Percentiles rank a stretch among this genome's conserved stretches.
Conservation (phyloP, 2,113 vertebrate species). For the Gallinago paraguaiae region DNA sequence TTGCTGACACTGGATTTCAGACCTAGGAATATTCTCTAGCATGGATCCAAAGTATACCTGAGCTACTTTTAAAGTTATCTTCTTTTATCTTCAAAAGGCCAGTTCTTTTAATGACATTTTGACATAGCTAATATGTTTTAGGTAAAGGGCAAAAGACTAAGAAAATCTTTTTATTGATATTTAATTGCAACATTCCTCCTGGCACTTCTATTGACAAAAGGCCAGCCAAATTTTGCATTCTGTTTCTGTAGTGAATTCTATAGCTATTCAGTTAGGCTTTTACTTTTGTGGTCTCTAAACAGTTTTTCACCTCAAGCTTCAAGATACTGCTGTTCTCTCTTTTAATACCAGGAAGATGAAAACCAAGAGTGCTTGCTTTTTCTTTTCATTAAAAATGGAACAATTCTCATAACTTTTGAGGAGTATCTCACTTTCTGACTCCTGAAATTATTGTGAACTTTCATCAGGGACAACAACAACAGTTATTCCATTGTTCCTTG, state of each 20-base stretch:
- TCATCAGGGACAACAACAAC: background rate
- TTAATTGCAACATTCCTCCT: background rate
- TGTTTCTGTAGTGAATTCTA: background rate
- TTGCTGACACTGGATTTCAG: background rate
- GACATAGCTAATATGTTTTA: background rate
- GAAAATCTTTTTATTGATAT: background rate
- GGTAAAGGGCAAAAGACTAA: background rate
- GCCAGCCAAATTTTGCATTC: background rate
- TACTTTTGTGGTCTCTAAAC: background rate
- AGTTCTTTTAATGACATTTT: background rate
- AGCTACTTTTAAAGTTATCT: background rate
- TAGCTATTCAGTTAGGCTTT: background rate
- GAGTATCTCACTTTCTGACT: background rate
- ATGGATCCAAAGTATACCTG: background rate
- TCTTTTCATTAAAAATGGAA: background rate
- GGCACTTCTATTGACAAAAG: background rate
- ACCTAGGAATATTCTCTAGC: background rate
- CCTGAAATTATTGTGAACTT: background rate
- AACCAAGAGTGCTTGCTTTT: rapidly evolving
- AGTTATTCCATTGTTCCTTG: background rate
- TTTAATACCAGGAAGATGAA: background rate
- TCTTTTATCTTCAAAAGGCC: background rate
- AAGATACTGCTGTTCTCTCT: background rate
- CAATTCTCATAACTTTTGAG: background rate
- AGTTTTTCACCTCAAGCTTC: background rate